phyloP scores from a whole-genome alignment of 2,113 vertebrate species.

The Phoxinus phoxinus region DNA sequence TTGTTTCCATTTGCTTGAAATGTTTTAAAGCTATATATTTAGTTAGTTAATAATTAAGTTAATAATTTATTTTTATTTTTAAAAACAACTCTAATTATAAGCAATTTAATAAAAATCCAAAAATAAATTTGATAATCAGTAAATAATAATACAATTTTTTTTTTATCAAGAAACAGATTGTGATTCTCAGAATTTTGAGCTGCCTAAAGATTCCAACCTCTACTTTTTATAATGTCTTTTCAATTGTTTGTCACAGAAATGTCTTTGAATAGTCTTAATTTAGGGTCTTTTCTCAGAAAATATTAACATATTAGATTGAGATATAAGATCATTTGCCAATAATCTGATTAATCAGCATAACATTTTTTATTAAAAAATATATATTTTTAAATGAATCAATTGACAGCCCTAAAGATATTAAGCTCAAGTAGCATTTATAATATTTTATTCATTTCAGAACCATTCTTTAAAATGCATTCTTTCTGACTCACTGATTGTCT shows the following conservation, averaged over 20 bases:
- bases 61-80: too few relatives aligned
- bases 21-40: too few relatives aligned
- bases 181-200: too few relatives aligned
- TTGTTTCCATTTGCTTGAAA: too few relatives aligned
- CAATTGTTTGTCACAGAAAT: background rate
- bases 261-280: background rate
- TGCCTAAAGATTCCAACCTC: too few relatives aligned
- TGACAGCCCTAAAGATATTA: background rate
- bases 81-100: too few relatives aligned
- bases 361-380: background rate
- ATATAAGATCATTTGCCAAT: background rate
- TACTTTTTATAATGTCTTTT: background rate
- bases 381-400: background rate
- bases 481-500: background rate
- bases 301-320: background rate
- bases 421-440: background rate
- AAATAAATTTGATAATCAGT: too few relatives aligned
- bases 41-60: too few relatives aligned
- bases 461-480: background rate
- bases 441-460: background rate
- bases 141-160: too few relatives aligned
- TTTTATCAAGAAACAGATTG: too few relatives aligned
- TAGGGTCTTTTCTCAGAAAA: background rate
- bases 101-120: too few relatives aligned
- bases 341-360: too few relatives aligned